Evolutionary conservation across 2,888 invertebrate genomes (phyloP).

Genomic region (Sepiola atlantica): DNA sequence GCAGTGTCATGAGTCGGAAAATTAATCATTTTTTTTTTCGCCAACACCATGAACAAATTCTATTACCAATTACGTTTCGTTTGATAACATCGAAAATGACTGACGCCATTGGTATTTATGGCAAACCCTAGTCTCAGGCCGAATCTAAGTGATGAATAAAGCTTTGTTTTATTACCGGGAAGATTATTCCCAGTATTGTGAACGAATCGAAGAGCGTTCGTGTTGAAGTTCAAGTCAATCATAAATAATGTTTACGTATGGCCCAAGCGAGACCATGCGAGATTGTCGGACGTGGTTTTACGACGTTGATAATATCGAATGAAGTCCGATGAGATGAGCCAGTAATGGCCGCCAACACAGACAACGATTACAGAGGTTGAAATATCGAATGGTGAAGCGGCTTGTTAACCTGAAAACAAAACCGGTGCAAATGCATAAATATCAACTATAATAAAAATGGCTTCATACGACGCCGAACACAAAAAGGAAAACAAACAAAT

Average conservation of each 20-base stretch:
- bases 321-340: background rate
- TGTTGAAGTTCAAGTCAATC: background rate
- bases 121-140: background rate
- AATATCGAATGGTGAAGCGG: background rate
- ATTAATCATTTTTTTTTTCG: background rate
- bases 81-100: background rate
- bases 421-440: background rate
- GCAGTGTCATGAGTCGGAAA: background rate
- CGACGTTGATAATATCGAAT: background rate
- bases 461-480: too few relatives aligned
- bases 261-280: background rate
- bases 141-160: background rate
- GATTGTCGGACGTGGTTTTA: background rate
- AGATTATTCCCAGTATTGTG: background rate
- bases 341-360: background rate
- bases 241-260: background rate
- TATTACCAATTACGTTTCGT: background rate
- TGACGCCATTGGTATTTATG: background rate
- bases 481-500: too few relatives aligned
- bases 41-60: background rate
- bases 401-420: background rate
- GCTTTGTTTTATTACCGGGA: background rate
- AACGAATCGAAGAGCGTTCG: background rate
- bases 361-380: background rate
- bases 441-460: background rate